These are phyloP conservation scores for Mus pahari DNA, from an alignment of 2,113 vertebrate genomes.

Conservation along the genomic window DNA sequence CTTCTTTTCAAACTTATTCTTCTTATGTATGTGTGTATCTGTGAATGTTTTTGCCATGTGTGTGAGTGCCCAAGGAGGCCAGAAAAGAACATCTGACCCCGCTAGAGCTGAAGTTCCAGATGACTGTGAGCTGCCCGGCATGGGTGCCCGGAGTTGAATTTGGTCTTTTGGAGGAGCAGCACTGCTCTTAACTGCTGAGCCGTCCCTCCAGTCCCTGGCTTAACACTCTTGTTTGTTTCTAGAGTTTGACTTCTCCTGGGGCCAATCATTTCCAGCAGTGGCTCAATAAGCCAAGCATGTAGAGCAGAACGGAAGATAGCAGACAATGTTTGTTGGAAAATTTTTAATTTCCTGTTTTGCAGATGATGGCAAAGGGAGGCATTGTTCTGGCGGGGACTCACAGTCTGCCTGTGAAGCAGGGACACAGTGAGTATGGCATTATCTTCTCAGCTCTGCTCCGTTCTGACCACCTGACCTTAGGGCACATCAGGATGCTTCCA, in stretches of 20 bases:
- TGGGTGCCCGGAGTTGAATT: neutral
- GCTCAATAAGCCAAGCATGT: neutral
- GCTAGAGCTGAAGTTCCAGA: neutral
- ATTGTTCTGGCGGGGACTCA: conserved; percentile 79
- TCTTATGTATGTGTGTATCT: neutral
- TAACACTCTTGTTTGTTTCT: neutral
- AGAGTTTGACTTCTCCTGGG: neutral
- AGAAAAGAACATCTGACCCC: neutral
- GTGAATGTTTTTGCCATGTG: neutral
- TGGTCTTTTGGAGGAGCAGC: neutral
- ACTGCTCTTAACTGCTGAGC: neutral
- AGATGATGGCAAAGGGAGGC: conserved; percentile 87
- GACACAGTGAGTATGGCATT: conserved; percentile 77
- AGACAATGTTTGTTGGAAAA: neutral
- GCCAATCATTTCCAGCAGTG: neutral
- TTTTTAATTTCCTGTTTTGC: conserved; percentile 63
- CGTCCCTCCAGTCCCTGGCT: neutral
- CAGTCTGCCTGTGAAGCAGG: conserved; percentile 70
- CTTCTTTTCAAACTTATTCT: neutral
- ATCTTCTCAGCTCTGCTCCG: neutral
- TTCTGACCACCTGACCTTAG: neutral
- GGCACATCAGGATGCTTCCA: neutral
- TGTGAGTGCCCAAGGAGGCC: neutral
- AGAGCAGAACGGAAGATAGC: neutral
- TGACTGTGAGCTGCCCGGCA: neutral